Conservation (phyloP, 1,140 invertebrate species). For the Drosophila malerkotliana region DNA sequence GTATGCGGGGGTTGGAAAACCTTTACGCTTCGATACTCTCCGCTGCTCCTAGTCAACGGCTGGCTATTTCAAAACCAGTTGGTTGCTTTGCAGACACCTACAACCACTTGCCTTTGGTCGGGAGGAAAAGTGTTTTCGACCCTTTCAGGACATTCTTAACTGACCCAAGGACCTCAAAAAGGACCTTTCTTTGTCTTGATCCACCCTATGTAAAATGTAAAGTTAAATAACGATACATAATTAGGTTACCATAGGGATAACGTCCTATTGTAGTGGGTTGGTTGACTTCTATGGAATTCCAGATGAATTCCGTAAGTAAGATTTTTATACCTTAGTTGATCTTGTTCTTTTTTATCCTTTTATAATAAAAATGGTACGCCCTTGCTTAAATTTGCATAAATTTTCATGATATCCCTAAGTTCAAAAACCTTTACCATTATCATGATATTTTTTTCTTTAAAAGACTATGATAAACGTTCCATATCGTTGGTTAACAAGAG, state of each 20-base stretch:
- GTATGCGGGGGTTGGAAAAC: conserved; percentile 63
- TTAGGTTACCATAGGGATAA: background rate
- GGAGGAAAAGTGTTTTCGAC: conserved; percentile 4
- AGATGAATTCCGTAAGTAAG: background rate
- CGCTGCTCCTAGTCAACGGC: conserved; percentile 41
- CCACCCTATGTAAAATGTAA: background rate
- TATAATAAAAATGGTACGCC: too few species aligned
- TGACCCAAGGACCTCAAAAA: conserved; percentile 9
- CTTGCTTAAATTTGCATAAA: too few species aligned
- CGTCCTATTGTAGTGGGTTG: background rate
- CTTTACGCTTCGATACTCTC: conserved; percentile 65
- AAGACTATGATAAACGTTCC: too few species aligned
- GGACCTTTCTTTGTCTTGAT: background rate
- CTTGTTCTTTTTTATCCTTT: too few species aligned
- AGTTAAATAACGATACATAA: background rate
- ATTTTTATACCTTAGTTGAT: background rate
- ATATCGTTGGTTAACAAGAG: too few species aligned
- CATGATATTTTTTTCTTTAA: too few species aligned
- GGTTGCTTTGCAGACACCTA: conserved; percentile 24
- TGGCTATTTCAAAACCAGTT: conserved; percentile 54
- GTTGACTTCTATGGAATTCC: background rate
- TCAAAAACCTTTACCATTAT: too few species aligned
- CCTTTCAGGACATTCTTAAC: conserved; percentile 11
- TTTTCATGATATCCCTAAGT: too few species aligned
- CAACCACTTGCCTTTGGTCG: conserved; percentile 4